Evolutionary conservation across 1,140 invertebrate species (phyloP).

Genomic region (Drosophila lini): DNA sequence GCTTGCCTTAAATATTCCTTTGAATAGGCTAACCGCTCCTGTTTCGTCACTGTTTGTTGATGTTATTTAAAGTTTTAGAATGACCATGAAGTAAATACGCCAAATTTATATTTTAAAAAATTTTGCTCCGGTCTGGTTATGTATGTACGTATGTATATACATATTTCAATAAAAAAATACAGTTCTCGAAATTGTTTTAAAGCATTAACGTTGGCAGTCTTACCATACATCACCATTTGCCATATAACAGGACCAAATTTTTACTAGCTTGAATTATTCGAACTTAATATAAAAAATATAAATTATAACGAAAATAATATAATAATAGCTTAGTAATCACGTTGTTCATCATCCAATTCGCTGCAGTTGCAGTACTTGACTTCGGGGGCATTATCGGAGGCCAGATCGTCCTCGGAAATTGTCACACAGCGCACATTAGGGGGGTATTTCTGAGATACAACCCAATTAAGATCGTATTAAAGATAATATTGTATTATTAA

Average conservation of each 20-base stretch:
- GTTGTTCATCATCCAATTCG: slow-evolving; percentile 39
- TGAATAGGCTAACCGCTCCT: too few relatives aligned
- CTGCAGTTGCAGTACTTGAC: slow-evolving; percentile 55
- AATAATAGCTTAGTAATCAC: slow-evolving; percentile 8
- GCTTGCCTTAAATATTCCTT: too few relatives aligned
- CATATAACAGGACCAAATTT: background rate
- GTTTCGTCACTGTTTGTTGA: too few relatives aligned
- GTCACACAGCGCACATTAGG: slow-evolving; percentile 59
- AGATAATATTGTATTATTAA: background rate
- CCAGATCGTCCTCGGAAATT: slow-evolving; percentile 61
- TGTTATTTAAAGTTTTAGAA: too few relatives aligned
- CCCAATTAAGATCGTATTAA: background rate
- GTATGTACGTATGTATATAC: too few relatives aligned
- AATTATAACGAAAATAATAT: slow-evolving; percentile 14
- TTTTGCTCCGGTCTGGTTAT: too few relatives aligned
- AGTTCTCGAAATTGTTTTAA: background rate
- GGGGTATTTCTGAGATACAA: slow-evolving; percentile 52
- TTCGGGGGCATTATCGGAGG: slow-evolving; percentile 60
- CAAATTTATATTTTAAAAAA: too few relatives aligned
- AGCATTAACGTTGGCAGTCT: background rate
- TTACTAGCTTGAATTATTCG: background rate
- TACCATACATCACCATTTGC: background rate
- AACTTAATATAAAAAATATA: slow-evolving; percentile 27
- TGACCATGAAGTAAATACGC: too few relatives aligned
- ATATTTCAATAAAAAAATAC: too few relatives aligned